Evolutionary conservation across 2,888 invertebrate species (phyloP), one percentile per base, ranked within the genome.

Genomic region (Lochmaea crataegi): DNA sequence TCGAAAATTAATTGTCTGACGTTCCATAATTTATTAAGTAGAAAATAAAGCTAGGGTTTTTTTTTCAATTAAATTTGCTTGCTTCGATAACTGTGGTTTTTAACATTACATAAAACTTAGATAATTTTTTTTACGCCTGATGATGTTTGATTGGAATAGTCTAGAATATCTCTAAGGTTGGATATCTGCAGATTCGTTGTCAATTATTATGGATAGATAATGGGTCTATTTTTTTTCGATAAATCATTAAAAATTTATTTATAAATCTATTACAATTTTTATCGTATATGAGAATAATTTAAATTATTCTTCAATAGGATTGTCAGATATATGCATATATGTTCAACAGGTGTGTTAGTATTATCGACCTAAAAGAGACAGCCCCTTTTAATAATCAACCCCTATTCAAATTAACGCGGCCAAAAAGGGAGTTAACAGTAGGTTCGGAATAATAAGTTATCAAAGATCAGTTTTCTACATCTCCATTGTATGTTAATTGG

Each of bases 381-480:
- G 42, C 69, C 69, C 64, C 64, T 56, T 69, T 64, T 69, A 69
- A 69, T 69, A 63, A 60, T 64, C 63, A 48, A 64, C 69, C 69
- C 69, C 32, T 64, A 69, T 64, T 69, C 64, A 64, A 69, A 69
- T 69, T 69, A 69, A 56, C 53, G 42, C 42, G 18, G 22, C 60
- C 56, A 64, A 69, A 69, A 53, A 69, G 63, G 64, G 64, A 64
- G 69, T 69, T 48, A 53, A 51, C 64, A 69, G 69, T 69, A 69
- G 69, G 32, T 61, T 41, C 16, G 61, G 61, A 68, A 68, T 68
- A 68, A 68, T 68, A 60, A 68, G 18, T 68, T 61, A 61, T 68
- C 68, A 10, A 48, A 51, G 68, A 68, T 68, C 68, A 63, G 68
- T 61, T 32, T 58, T 58, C 57, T 26, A 12, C 32, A 18, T 11